Percentiles rank a stretch among this genome's conserved stretches.
These are phyloP conservation scores for Pedetes capensis DNA, from an alignment of 2,113 vertebrate genomes.

Conservation along the genomic window DNA sequence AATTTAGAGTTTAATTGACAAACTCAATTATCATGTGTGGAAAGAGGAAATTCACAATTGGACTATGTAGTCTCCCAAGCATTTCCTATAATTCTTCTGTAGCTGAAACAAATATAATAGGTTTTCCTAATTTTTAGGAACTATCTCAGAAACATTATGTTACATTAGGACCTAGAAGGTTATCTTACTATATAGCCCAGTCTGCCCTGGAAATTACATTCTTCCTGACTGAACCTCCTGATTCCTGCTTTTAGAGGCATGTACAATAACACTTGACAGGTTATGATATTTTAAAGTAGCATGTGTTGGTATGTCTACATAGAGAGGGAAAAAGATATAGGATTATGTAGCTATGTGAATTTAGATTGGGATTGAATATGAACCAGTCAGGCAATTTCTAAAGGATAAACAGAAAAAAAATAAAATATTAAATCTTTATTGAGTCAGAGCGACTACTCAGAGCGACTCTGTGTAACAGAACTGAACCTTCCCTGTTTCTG, in stretches of 20 bases:
- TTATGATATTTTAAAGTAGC: neutral
- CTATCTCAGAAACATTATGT: neutral
- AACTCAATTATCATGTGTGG: neutral
- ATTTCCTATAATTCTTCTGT: neutral
- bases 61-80: neutral
- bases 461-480: too few species aligned
- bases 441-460: too few species aligned
- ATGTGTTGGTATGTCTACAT: neutral
- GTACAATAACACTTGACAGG: too few species aligned
- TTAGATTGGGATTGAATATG: neutral
- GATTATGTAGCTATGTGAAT: too few species aligned
- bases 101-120: neutral
- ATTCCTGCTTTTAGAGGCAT: too few species aligned
- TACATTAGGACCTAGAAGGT: neutral
- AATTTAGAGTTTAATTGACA: neutral
- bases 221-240: too few species aligned
- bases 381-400: neutral
- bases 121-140: neutral
- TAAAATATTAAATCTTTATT: neutral
- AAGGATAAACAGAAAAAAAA: neutral
- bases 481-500: too few species aligned
- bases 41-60: neutral
- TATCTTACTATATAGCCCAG: too few species aligned
- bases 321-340: neutral
- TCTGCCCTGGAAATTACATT: too few species aligned